These are phyloP conservation scores for Chelonia mydas DNA, from an alignment of 2,797 vertebrate genomes.

Conservation along the genomic window DNA sequence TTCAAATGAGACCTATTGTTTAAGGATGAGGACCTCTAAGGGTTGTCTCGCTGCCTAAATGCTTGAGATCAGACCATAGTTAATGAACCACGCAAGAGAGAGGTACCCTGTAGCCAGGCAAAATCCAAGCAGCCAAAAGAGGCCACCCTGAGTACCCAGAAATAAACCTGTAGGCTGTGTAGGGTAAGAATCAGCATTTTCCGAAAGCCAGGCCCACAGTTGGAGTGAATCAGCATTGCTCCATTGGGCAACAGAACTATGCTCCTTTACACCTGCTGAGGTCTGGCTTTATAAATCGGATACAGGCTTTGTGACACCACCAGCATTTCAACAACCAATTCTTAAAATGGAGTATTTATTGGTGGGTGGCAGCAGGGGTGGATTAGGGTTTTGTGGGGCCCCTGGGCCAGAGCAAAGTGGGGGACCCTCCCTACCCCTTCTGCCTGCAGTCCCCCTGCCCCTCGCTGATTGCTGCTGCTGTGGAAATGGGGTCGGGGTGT, in stretches of 20 bases:
- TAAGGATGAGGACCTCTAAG: background rate
- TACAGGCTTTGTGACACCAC: background rate
- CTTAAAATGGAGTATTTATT: rapidly evolving
- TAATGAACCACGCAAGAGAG: rapidly evolving
- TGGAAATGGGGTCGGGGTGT: too few relatives aligned
- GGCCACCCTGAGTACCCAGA: background rate
- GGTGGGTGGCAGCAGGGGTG: too few relatives aligned
- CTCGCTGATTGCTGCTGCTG: too few relatives aligned
- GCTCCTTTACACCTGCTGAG: background rate
- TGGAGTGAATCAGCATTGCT: background rate
- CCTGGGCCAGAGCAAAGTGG: too few relatives aligned
- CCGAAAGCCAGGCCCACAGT: background rate
- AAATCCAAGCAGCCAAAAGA: background rate
- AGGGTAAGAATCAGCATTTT: background rate
- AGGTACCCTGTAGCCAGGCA: background rate
- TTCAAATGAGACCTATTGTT: background rate
- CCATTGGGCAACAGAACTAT: rapidly evolving
- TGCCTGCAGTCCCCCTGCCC: too few relatives aligned
- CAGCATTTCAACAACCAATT: background rate
- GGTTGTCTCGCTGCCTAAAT: background rate
- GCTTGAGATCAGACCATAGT: background rate
- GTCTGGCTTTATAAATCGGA: background rate
- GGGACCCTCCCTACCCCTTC: too few relatives aligned
- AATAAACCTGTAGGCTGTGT: background rate
- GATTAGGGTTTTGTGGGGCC: too few relatives aligned